Percentiles rank a stretch among this genome's conserved stretches.
Conservation (phyloP, 2,888 invertebrate species). For the Leptinotarsa juncta region DNA sequence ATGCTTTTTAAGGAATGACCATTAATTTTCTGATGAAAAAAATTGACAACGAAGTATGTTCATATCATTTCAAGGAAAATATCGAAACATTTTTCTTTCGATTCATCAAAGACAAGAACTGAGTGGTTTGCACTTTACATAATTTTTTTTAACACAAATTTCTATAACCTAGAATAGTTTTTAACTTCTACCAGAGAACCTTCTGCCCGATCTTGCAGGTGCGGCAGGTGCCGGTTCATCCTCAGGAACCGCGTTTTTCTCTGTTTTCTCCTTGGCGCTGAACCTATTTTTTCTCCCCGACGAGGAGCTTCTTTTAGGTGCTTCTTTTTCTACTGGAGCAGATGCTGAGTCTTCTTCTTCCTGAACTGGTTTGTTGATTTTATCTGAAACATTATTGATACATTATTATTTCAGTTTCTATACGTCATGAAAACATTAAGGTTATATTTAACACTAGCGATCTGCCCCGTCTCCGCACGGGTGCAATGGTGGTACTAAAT, state of each 20-base stretch:
- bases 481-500: no score
- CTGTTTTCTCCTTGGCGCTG: conserved; percentile 36
- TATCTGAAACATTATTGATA: conserved; percentile 48
- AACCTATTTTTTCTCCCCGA: conserved; percentile 48
- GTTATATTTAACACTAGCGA: no score
- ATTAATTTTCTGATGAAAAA: no score
- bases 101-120: background rate
- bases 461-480: no score
- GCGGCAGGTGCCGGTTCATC: conserved; percentile 49
- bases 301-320: conserved; percentile 35
- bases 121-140: background rate
- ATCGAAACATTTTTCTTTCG: background rate
- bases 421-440: no score
- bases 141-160: conserved; percentile 27
- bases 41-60: no score
- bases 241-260: conserved; percentile 47
- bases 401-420: background rate
- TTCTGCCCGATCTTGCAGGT: conserved; percentile 59
- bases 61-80: background rate
- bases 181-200: conserved; percentile 60
- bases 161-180: conserved; percentile 29
- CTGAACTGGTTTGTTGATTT: conserved; percentile 50
- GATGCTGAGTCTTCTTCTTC: conserved; percentile 48
- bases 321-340: conserved; percentile 38
- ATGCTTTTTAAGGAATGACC: background rate